Base-by-base conservation (phyloP, 2,797 vertebrate species). In the Alcedo quadribrachys region DNA sequence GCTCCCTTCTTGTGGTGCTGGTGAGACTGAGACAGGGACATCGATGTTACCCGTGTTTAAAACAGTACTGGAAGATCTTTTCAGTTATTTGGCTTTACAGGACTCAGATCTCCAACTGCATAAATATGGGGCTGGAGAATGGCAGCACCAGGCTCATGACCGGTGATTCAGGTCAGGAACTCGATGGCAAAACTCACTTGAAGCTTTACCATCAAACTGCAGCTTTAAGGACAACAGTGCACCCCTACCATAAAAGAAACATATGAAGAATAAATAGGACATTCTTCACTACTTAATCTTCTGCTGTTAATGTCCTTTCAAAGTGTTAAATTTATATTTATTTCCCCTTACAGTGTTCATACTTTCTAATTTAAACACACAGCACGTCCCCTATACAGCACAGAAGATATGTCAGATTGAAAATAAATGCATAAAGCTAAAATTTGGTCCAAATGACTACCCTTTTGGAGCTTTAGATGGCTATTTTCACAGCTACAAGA, bases 21-120 rank as follows among this genome's bases (percentile, higher is more conserved):
- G 6, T 6, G 50, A 24, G 48, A 21, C 30, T 1, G 4, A 43
- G 42, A 8, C 3, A n/a, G 40, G n/a, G 15, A 28, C 65, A 18
- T 33, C 22, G 21, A 19, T 17, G 18, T 16, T 30, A 32, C 3
- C n/a, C 6, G 0, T 3, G 10, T 20, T 2, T 0, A 8, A 18
- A 53, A 53, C 17, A 53, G 12, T 30, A 30, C 9, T 5, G 20
- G 33, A 45, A 33, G 9, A 58, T 9, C 15, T 40, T 65, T 46
- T 12, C 3, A 28, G 11, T 20, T 50, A 19, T 12, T 67, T 43
- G 57, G 32, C 27, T 74, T 69, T 35, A 27, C 12, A 24, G 25
- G 3, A 4, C 11, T 66, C 33, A 42, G 8, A n/a, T 24, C 42
- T 50, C 27, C 51, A 30, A 30, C 18, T 32, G n/a, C 67, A 54